Evolutionary conservation across 2,113 vertebrate species (phyloP).

Genomic region (Lycocorax pyrrhopterus): DNA sequence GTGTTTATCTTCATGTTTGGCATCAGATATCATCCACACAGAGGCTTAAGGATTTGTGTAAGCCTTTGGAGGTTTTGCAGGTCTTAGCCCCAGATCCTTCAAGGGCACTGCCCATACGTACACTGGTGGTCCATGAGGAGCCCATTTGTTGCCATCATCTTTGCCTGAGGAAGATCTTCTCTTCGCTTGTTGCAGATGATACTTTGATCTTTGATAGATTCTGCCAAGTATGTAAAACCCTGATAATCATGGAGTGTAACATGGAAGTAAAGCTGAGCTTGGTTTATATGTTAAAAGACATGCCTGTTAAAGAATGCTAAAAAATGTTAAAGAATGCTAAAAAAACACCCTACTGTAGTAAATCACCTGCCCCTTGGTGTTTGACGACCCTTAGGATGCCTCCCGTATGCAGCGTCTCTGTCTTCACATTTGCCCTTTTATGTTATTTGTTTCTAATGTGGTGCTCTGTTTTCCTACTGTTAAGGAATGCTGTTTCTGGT

Average conservation of each 20-base stretch:
- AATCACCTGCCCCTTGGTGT: background rate
- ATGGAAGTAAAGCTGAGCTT: background rate
- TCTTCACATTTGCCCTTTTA: background rate
- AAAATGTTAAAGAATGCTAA: background rate
- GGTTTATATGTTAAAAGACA: background rate
- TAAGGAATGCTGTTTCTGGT: background rate
- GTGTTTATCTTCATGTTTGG: background rate
- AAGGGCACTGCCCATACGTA: background rate
- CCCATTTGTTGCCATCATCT: background rate
- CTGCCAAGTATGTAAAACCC: background rate
- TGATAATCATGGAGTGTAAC: background rate
- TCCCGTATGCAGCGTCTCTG: background rate
- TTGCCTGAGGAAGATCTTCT: background rate
- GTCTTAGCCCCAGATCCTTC: background rate
- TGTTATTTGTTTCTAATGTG: background rate
- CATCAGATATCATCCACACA: background rate
- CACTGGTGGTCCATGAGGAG: background rate
- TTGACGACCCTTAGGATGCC: background rate
- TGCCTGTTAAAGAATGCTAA: background rate
- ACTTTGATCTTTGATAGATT: background rate
- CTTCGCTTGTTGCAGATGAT: rapidly evolving
- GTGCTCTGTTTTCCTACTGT: background rate
- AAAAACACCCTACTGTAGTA: background rate
- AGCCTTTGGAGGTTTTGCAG: background rate
- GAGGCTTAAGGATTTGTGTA: background rate